A percentile compares a stretch with the other conserved stretches of the same genome.
Conservation (phyloP, 2,113 vertebrate species). For the Phyllopteryx taeniolatus region DNA sequence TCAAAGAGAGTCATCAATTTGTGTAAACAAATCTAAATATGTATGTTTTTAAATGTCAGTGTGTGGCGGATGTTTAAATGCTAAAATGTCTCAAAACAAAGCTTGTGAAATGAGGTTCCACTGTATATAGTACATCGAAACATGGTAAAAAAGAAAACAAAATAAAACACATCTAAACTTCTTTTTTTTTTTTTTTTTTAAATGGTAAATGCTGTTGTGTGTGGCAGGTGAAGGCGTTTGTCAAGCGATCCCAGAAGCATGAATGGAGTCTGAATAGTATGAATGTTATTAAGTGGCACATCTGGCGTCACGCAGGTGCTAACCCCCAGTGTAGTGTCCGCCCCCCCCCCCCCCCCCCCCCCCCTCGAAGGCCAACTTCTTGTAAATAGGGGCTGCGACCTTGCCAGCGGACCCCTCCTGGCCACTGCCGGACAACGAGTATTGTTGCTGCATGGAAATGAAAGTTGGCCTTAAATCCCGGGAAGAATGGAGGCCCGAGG, state of each 20-base stretch:
- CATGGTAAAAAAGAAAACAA: too few species aligned
- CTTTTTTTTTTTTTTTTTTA: too few species aligned
- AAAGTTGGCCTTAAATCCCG: constrained; percentile 93
- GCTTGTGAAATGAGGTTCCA: too few species aligned
- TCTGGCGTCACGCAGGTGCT: constrained; percentile 61
- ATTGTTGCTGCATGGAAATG: constrained; percentile 89
- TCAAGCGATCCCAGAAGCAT: background rate
- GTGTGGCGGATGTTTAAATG: too few species aligned
- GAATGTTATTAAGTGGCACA: constrained; percentile 22
- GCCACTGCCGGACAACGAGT: constrained; percentile 79
- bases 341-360: too few species aligned
- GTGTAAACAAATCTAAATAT: too few species aligned
- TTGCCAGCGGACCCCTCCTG: constrained; percentile 58
- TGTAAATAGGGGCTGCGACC: constrained; percentile 60
- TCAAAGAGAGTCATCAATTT: too few species aligned
- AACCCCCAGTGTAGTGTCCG: constrained; percentile 23
- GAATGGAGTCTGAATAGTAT: background rate
- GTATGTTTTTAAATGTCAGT: too few species aligned
- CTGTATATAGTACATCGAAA: too few species aligned
- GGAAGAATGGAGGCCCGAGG: constrained; percentile 91
- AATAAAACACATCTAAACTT: too few species aligned
- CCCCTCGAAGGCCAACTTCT: constrained; percentile 61
- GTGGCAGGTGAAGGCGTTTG: background rate
- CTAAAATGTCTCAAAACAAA: too few species aligned
- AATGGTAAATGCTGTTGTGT: background rate